phyloP scores from a whole-genome alignment of 2,113 vertebrate species.

The Lontra canadensis region DNA sequence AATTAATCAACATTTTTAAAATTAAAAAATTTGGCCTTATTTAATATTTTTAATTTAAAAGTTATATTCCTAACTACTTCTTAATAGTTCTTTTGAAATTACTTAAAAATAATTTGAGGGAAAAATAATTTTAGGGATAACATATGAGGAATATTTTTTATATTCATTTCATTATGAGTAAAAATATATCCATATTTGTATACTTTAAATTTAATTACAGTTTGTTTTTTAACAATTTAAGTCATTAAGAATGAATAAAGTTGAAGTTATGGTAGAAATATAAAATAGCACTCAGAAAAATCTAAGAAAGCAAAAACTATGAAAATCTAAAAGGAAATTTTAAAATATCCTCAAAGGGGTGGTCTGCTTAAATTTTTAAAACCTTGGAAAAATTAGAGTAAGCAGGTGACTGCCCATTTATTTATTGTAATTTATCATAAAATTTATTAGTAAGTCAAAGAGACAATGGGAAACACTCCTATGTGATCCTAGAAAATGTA shows the following conservation, averaged over 20 bases:
- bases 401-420: background rate
- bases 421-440: background rate
- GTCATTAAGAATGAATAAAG: background rate
- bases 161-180: background rate
- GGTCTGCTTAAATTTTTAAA: slow-evolving; percentile 10
- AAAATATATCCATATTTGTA: slow-evolving; percentile 11
- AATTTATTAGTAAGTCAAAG: background rate
- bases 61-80: background rate
- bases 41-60: slow-evolving; percentile 35
- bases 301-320: background rate
- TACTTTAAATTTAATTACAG: background rate
- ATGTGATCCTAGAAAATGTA: background rate
- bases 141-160: background rate
- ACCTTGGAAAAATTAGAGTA: background rate
- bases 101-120: background rate
- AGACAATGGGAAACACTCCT: background rate
- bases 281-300: background rate
- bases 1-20: slow-evolving; percentile 7
- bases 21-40: background rate
- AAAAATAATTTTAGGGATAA: background rate
- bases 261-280: background rate
- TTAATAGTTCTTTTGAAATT: background rate
- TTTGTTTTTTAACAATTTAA: slow-evolving; percentile 8
- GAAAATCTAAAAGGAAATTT: background rate
- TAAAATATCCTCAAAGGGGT: background rate